Evolutionary conservation across 2,888 invertebrate genomes (phyloP).

Genomic region (Sturmia bella): DNA sequence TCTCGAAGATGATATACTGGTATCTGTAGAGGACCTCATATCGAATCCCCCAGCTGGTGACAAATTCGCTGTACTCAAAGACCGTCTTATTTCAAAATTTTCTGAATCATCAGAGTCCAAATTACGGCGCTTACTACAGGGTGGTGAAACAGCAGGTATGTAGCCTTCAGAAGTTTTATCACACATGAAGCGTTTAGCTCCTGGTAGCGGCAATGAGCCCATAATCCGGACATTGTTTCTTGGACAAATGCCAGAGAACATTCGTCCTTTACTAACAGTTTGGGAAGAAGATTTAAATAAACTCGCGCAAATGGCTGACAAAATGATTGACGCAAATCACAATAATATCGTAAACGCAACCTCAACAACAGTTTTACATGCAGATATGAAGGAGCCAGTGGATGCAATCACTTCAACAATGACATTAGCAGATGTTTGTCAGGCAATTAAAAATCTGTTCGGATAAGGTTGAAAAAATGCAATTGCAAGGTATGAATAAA

Average conservation of each 20-base stretch:
- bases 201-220: conserved; percentile 54
- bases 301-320: conserved; percentile 61
- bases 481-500: not conserved
- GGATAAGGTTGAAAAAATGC: conserved; percentile 17
- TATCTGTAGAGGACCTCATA: conserved; percentile 53
- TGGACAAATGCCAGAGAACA: conserved; percentile 61
- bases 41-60: conserved; percentile 33
- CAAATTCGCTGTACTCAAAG: conserved; percentile 42
- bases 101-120: conserved; percentile 61
- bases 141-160: conserved; percentile 52
- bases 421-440: not conserved
- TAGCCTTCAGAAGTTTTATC: conserved; percentile 63
- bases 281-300: conserved; percentile 50
- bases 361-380: not conserved
- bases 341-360: conserved; percentile 24
- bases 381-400: not conserved
- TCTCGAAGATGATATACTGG: conserved; percentile 36
- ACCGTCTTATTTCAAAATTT: conserved; percentile 51
- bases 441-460: conserved; percentile 23
- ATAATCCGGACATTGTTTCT: conserved; percentile 60
- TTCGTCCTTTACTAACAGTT: conserved; percentile 49
- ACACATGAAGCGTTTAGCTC: conserved; percentile 62
- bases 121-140: conserved; percentile 60
- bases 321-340: conserved; percentile 50
- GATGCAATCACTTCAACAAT: conserved; percentile 5